Conservation (phyloP, 2,888 invertebrate genomes). For the Exephanes ischioxanthus region DNA sequence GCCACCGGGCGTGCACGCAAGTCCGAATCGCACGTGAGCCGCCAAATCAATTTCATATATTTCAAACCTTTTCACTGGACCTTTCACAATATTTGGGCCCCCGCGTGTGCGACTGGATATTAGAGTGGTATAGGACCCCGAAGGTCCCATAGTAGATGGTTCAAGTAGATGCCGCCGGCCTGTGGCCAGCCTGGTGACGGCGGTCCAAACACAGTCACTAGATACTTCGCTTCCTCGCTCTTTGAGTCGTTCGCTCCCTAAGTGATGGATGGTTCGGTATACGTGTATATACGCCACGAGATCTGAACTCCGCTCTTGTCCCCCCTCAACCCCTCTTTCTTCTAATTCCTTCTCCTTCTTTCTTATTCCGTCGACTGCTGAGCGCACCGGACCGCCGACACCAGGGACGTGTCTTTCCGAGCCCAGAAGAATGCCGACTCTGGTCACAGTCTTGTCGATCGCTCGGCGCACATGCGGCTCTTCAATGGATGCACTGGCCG, state of each 20-base stretch:
- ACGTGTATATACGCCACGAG: slow-evolving; percentile 69
- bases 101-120: slow-evolving; percentile 69
- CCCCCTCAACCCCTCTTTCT: slow-evolving; percentile 49
- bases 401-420: slow-evolving; percentile 55
- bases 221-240: slow-evolving; percentile 74
- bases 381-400: slow-evolving; percentile 44
- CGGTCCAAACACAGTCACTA: slow-evolving; percentile 77
- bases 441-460: background rate
- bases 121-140: background rate
- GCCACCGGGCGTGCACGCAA: background rate
- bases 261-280: slow-evolving; percentile 83
- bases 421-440: slow-evolving; percentile 10
- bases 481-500: background rate
- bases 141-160: slow-evolving; percentile 42
- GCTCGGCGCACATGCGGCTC: background rate
- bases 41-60: slow-evolving; percentile 83
- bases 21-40: slow-evolving; percentile 66
- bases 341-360: slow-evolving; percentile 10
- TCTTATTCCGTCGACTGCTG: slow-evolving; percentile 35
- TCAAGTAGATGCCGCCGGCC: slow-evolving; percentile 65
- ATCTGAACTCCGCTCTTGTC: slow-evolving; percentile 67
- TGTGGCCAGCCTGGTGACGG: slow-evolving; percentile 70
- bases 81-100: slow-evolving; percentile 85
- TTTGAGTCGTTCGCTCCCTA: slow-evolving; percentile 76
- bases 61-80: slow-evolving; percentile 84